These are phyloP conservation scores for Psilopsiagon aymara DNA, from an alignment of 2,113 vertebrate species.

Conservation along the genomic window DNA sequence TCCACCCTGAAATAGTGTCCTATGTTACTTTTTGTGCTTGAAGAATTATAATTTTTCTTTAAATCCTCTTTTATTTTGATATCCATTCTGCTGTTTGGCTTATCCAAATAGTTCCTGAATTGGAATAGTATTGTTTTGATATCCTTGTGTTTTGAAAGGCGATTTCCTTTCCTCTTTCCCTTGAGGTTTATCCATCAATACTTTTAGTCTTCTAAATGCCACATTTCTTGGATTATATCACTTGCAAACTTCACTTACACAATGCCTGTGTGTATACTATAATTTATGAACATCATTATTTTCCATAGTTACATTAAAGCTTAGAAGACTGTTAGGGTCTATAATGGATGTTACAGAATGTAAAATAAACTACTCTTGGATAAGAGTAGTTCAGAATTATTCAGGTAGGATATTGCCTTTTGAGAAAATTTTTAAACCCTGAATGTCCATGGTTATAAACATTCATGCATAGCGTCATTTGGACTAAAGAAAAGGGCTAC, in stretches of 20 bases:
- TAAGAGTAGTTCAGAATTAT: background rate
- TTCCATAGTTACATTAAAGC: background rate
- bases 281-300: background rate
- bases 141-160: background rate
- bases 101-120: background rate
- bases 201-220: background rate
- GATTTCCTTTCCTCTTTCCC: background rate
- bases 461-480: background rate
- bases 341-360: background rate
- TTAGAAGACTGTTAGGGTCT: background rate
- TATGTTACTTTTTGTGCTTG: background rate
- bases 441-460: background rate
- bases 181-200: background rate
- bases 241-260: background rate
- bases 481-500: background rate
- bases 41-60: background rate
- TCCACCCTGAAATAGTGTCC: background rate
- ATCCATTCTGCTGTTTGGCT: background rate
- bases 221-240: background rate
- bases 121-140: background rate
- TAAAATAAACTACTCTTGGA: background rate
- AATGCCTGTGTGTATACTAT: background rate
- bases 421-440: background rate
- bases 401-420: background rate
- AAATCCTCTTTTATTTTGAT: background rate